Percentiles rank a stretch among this genome's conserved stretches.
These are phyloP conservation scores for Abrostola triplasia DNA, from an alignment of 2,888 invertebrate species.

Conservation along the genomic window DNA sequence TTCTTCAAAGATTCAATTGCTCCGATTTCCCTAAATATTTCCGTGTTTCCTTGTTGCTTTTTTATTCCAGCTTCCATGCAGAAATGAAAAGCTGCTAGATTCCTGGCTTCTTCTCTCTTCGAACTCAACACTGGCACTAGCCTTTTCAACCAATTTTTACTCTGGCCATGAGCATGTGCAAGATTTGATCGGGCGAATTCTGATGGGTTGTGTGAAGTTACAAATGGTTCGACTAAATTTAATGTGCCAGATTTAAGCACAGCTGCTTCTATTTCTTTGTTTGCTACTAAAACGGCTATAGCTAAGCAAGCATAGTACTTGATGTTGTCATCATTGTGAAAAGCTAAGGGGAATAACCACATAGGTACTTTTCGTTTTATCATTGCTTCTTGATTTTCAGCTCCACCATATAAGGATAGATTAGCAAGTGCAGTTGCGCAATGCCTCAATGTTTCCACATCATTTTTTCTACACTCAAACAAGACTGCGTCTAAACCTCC, in stretches of 20 bases:
- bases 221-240: constrained; percentile 98
- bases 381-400: constrained; percentile 99
- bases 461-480: constrained; percentile 97
- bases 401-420: constrained; percentile 97
- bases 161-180: constrained; percentile 98
- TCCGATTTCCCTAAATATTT: constrained; percentile 97
- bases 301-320: constrained; percentile 99
- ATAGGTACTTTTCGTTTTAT: constrained; percentile 97
- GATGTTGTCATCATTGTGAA: constrained; percentile 98
- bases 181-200: constrained; percentile 97
- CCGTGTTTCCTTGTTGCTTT: constrained; percentile 96
- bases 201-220: constrained; percentile 97
- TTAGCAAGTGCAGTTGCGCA: constrained; percentile 99
- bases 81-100: constrained; percentile 99
- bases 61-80: constrained; percentile 99
- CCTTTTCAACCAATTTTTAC: constrained; percentile 97
- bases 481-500: constrained; percentile 98
- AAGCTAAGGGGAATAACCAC: constrained; percentile 99
- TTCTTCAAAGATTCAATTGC: constrained; percentile 98
- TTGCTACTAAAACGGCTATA: constrained; percentile 98
- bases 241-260: constrained; percentile 98
- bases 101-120: constrained; percentile 98
- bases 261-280: constrained; percentile 99
- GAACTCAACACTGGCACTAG: constrained; percentile 98
- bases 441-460: constrained; percentile 97